These are phyloP conservation scores for Patella pellucida DNA, from an alignment of 2,888 invertebrate genomes.

Conservation along the genomic window DNA sequence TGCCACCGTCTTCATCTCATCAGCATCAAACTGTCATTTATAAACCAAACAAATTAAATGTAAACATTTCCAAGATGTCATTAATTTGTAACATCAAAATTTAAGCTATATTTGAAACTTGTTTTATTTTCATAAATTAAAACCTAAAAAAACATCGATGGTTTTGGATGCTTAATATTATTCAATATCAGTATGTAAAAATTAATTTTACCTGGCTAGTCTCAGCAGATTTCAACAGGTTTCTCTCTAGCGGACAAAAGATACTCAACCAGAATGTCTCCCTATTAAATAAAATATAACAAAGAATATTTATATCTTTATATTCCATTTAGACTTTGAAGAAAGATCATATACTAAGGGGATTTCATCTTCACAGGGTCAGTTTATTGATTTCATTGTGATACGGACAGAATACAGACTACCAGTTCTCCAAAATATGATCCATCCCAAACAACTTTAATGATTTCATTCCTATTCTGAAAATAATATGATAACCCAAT, in stretches of 20 bases:
- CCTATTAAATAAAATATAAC: constrained; percentile 39
- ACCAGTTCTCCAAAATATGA: too few relatives aligned
- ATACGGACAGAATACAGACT: too few relatives aligned
- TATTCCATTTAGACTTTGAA: too few relatives aligned
- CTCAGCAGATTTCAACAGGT: constrained; percentile 40
- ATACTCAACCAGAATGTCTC: constrained; percentile 65
- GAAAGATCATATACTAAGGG: too few relatives aligned
- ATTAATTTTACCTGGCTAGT: not conserved
- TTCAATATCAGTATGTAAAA: not conserved
- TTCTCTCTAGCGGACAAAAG: constrained; percentile 55
- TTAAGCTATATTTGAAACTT: too few relatives aligned
- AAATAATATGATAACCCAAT: too few relatives aligned
- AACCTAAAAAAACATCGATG: too few relatives aligned
- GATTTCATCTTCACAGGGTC: too few relatives aligned
- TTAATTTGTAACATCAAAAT: not conserved
- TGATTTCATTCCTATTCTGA: too few relatives aligned
- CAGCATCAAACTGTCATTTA: constrained; percentile 10
- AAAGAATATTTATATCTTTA: constrained; percentile 4
- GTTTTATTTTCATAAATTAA: not conserved
- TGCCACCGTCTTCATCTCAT: constrained; percentile 51
- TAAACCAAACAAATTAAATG: not conserved
- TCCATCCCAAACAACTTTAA: too few relatives aligned
- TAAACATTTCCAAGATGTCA: not conserved
- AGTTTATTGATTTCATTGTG: too few relatives aligned
- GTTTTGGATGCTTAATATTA: too few relatives aligned